Conservation (phyloP, 1,140 invertebrate species). For the Aradophagus sp. region DNA sequence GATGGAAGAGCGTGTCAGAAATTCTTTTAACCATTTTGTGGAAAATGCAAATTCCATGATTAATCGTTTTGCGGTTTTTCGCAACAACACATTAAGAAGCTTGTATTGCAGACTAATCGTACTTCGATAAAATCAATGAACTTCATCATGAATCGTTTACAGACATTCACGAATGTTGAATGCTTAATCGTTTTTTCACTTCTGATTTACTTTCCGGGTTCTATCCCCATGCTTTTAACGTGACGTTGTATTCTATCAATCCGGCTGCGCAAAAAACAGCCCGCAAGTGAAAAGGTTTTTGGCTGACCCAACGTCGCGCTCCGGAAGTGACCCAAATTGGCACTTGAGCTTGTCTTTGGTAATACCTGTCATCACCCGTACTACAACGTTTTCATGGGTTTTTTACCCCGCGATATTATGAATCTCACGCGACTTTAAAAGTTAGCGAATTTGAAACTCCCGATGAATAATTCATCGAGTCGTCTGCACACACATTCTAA, state of each 20-base stretch:
- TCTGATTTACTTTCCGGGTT: constrained; percentile 1
- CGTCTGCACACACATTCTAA: too few species aligned
- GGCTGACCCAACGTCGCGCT: constrained; percentile 28
- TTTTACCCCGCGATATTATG: too few species aligned
- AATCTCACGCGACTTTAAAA: too few species aligned
- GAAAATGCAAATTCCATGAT: too few species aligned
- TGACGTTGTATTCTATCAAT: neutral
- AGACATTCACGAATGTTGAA: constrained; percentile 1
- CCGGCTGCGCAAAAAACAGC: constrained; percentile 5
- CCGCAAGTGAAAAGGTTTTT: constrained; percentile 8
- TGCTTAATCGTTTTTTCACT: neutral
- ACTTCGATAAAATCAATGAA: constrained; percentile 5
- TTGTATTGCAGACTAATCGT: constrained; percentile 7
- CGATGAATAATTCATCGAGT: too few species aligned
- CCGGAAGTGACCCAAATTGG: constrained; percentile 31
- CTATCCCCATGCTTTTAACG: neutral
- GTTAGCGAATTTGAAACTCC: too few species aligned
- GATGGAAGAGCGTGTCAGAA: too few species aligned
- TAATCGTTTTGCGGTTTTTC: too few species aligned
- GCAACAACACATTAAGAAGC: too few species aligned
- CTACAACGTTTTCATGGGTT: too few species aligned
- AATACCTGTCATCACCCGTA: too few species aligned
- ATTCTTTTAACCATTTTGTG: too few species aligned
- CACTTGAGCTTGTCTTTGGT: constrained; percentile 23
- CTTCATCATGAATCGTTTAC: constrained; percentile 3